phyloP scores from a whole-genome alignment of 1,140 invertebrate species.

The Drosophila littoralis region DNA sequence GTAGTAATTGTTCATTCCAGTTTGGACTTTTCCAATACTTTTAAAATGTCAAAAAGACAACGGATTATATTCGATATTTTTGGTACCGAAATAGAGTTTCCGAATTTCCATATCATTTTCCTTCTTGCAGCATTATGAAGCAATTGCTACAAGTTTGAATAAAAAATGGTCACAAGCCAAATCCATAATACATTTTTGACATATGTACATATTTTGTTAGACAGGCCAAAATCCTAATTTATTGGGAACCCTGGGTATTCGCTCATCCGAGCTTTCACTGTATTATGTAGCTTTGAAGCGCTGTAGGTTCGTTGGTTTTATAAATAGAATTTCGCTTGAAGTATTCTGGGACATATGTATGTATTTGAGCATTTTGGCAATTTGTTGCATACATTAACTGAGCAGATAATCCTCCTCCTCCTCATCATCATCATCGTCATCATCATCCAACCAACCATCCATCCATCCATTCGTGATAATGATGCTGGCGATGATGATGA shows the following conservation, averaged over 20 bases:
- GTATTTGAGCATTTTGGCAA: constrained; percentile 21
- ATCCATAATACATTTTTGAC: no score
- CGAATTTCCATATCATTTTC: no score
- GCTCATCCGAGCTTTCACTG: neutral
- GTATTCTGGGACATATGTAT: constrained; percentile 27
- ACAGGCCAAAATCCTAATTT: no score
- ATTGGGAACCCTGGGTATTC: neutral
- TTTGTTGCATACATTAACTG: constrained; percentile 29
- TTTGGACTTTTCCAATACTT: no score
- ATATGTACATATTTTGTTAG: neutral
- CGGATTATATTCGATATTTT: no score
- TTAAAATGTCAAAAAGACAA: no score
- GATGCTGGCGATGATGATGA: constrained; percentile 11
- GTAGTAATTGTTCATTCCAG: no score
- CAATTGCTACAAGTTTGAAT: no score
- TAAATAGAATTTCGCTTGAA: constrained; percentile 25
- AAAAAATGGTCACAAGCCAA: no score
- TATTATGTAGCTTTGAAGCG: constrained; percentile 1
- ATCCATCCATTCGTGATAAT: neutral
- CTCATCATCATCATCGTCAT: constrained; percentile 9
- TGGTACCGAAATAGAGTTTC: no score
- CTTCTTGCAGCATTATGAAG: no score
- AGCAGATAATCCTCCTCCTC: constrained; percentile 13
- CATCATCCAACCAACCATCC: neutral
- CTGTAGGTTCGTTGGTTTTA: constrained; percentile 8